These are phyloP conservation scores for Urocolius indicus DNA, from an alignment of 2,113 vertebrate species.

Conservation along the genomic window DNA sequence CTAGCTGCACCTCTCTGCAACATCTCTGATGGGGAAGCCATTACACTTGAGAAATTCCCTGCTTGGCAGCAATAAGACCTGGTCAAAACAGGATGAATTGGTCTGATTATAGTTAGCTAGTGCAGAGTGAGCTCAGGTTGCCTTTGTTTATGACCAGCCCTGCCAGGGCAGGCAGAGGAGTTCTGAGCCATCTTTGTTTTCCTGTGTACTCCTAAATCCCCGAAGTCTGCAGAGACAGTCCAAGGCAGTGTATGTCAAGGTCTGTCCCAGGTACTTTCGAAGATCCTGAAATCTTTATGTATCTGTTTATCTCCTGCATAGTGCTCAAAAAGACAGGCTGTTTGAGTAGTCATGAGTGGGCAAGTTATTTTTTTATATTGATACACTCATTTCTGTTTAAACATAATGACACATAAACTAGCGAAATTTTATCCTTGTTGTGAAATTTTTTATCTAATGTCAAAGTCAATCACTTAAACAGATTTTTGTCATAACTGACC, in stretches of 20 bases:
- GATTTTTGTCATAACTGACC: neutral
- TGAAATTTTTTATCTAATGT: neutral
- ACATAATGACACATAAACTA: neutral
- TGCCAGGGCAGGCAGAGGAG: rapidly evolving
- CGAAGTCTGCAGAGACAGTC: neutral
- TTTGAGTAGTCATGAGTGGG: neutral
- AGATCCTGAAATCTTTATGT: neutral
- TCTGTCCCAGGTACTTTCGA: neutral
- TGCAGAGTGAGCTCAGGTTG: neutral
- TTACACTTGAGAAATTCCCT: neutral
- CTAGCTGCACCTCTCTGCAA: neutral
- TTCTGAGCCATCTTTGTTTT: neutral
- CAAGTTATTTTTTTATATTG: neutral
- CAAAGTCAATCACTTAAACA: neutral
- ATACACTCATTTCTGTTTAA: neutral
- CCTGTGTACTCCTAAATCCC: neutral
- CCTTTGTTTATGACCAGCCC: neutral
- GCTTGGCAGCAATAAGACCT: neutral
- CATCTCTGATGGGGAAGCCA: neutral
- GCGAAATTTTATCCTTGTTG: neutral
- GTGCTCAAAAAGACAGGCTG: neutral
- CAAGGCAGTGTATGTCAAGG: neutral
- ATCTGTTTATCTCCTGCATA: neutral
- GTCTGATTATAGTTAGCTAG: neutral
- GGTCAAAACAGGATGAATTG: neutral